Conservation (phyloP, 37 sponge, comb jelly and placozoan genomes). For the Geodia barretti region DNA sequence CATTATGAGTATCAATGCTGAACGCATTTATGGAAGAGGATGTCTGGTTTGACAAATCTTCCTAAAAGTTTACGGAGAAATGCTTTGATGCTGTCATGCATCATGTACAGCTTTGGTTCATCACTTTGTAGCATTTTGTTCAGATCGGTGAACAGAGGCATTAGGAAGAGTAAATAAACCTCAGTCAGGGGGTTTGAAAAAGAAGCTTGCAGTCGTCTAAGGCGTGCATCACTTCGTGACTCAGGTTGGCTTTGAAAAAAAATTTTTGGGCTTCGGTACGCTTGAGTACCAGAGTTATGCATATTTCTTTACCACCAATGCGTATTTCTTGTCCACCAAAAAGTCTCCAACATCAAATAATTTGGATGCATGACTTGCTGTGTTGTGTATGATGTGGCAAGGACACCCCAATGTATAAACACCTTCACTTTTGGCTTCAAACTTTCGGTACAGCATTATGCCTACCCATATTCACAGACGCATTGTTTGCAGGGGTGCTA, state of each 20-base stretch:
- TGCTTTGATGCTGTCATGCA: neutral
- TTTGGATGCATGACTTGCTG: neutral
- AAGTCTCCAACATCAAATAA: slow-evolving; percentile 25
- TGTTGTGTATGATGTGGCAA: slow-evolving; percentile 32
- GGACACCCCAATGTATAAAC: slow-evolving; percentile 20
- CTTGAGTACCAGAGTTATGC: slow-evolving; percentile 1
- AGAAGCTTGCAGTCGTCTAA: slow-evolving; percentile 6
- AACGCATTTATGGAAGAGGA: neutral
- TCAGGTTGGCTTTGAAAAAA: slow-evolving; percentile 10
- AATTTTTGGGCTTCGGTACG: slow-evolving; percentile 23
- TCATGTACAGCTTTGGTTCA: slow-evolving; percentile 12
- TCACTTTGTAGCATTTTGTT: slow-evolving; percentile 29
- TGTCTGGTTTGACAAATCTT: slow-evolving; percentile 3
- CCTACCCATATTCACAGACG: slow-evolving; percentile 23
- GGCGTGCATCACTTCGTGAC: slow-evolving; percentile 5
- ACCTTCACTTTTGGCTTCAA: slow-evolving; percentile 12
- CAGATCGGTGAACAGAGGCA: slow-evolving; percentile 23
- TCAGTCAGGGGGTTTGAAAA: slow-evolving; percentile 30
- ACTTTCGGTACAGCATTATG: slow-evolving; percentile 16
- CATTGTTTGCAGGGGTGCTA: too few species aligned
- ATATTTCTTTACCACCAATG: slow-evolving; percentile 26
- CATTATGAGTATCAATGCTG: neutral
- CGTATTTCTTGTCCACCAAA: slow-evolving; percentile 31
- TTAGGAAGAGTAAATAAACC: slow-evolving; percentile 13
- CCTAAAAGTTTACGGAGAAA: slow-evolving; percentile 21